These are phyloP conservation scores for Daboia siamensis DNA, from an alignment of 2,113 vertebrate genomes.

Conservation along the genomic window DNA sequence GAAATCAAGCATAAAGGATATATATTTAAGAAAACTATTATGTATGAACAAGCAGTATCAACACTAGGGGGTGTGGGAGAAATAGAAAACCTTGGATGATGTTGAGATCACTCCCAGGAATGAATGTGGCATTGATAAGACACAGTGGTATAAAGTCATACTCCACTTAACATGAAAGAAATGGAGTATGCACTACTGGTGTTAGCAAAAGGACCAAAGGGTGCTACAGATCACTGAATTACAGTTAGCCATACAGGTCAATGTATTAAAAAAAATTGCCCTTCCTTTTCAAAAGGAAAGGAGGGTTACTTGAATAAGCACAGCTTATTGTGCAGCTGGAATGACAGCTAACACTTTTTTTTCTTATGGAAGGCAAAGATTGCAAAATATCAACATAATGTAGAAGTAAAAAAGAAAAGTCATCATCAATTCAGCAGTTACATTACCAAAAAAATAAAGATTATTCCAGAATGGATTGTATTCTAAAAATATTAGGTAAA, in stretches of 20 bases:
- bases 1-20: not conserved
- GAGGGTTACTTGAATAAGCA: not conserved
- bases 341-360: not conserved
- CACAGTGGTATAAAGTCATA: not conserved
- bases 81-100: not conserved
- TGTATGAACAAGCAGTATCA: not conserved
- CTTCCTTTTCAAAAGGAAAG: not conserved
- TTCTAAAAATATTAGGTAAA: not conserved
- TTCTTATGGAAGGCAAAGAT: not conserved
- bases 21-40: not conserved
- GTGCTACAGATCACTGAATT: not conserved
- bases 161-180: not conserved
- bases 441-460: not conserved
- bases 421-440: not conserved
- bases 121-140: not conserved
- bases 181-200: not conserved
- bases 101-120: not conserved
- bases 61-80: not conserved
- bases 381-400: not conserved
- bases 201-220: not conserved
- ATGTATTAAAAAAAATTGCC: not conserved
- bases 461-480: not conserved
- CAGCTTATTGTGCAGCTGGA: no score
- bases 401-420: not conserved
- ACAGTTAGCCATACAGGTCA: not conserved